Evolutionary conservation across 37 sponge, comb jelly and placozoan species (phyloP).

Genomic region (Spongilla lacustris): DNA sequence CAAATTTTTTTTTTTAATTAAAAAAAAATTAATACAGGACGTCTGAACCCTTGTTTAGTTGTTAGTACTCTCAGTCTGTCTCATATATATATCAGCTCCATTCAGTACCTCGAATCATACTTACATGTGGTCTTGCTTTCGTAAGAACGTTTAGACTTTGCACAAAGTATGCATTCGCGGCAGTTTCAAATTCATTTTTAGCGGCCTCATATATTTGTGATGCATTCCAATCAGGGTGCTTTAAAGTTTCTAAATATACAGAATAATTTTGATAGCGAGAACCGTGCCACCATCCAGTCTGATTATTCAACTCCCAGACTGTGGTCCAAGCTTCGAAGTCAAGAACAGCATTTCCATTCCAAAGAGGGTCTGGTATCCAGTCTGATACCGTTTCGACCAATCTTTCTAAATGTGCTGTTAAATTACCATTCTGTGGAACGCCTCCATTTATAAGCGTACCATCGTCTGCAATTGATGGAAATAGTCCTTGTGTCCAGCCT

Average conservation of each 20-base stretch:
- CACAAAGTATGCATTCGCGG: slow-evolving; percentile 31
- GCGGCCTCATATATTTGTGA: slow-evolving; percentile 12
- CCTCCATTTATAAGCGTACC: slow-evolving; percentile 35
- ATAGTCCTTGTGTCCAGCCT: slow-evolving; percentile 41
- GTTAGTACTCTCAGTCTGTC: too few relatives aligned
- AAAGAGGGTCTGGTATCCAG: slow-evolving; percentile 43
- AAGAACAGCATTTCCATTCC: slow-evolving; percentile 51
- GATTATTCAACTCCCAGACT: slow-evolving; percentile 41
- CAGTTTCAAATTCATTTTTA: slow-evolving; percentile 27
- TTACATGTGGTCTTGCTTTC: slow-evolving; percentile 34
- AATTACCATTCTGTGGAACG: slow-evolving; percentile 41
- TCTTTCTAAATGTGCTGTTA: slow-evolving; percentile 7
- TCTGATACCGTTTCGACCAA: slow-evolving; percentile 7
- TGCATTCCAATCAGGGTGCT: slow-evolving; percentile 35
- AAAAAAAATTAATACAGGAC: too few relatives aligned
- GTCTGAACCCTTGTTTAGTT: too few relatives aligned
- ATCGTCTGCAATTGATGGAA: slow-evolving; percentile 17
- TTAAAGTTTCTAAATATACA: slow-evolving; percentile 7
- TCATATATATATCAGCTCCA: too few relatives aligned
- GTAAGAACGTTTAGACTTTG: slow-evolving; percentile 25
- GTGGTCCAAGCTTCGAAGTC: slow-evolving; percentile 56
- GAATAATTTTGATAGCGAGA: slow-evolving; percentile 33
- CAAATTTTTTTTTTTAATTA: too few relatives aligned
- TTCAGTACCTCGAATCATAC: too few relatives aligned
- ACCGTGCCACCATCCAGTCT: slow-evolving; percentile 31